Evolutionary conservation across 2,888 invertebrate species (phyloP), one percentile per base, ranked within the genome.

Genomic region (Lobophora halterata): DNA sequence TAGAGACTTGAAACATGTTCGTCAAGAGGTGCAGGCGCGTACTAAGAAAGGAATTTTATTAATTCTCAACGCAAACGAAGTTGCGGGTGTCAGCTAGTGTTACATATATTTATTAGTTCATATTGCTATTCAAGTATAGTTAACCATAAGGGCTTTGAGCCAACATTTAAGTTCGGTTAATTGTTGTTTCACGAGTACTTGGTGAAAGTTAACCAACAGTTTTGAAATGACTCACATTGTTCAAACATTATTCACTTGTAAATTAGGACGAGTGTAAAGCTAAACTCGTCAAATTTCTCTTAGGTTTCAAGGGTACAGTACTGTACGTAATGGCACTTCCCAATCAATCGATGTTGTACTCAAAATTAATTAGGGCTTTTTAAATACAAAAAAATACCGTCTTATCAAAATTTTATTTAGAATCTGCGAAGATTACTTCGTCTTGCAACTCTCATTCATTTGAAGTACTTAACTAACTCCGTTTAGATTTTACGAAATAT

Each of bases 151-250:
- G 64, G 60, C 62, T 52, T 59, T 54, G 53, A 47, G 52, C 49
- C 37, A 52, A 52, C 57, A 49, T 55, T 58, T 56, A 64, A 57
- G 55, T 55, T 38, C 42, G 52, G 64, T 65, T 77, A 75, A 78
- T 79, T 78, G 66, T 71, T 66, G 58, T 53, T 60, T 51, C 76
- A 79, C 74, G 72, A 71, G 58, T 58, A 55, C 50, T n/a, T 55
- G 76, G 83, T 78, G 83, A 86, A 86, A 86, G 83, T 79, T 71
- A 71, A 58, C 66, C 72, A 64, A 61, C 69, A 63, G 65, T 73
- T 74, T 68, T 62, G 59, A 75, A 74, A 71, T 80, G 78, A 83
- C 65, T 80, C 79, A 78, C 78, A 74, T 75, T 73, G 66, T 67
- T 71, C 69, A 68, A 77, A 72, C 72, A 79, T 76, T 79, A 76